Percentiles rank a stretch among this genome's conserved stretches.
Conservation (phyloP, 2,113 vertebrate genomes). For the Paracanthobrama guichenoti region DNA sequence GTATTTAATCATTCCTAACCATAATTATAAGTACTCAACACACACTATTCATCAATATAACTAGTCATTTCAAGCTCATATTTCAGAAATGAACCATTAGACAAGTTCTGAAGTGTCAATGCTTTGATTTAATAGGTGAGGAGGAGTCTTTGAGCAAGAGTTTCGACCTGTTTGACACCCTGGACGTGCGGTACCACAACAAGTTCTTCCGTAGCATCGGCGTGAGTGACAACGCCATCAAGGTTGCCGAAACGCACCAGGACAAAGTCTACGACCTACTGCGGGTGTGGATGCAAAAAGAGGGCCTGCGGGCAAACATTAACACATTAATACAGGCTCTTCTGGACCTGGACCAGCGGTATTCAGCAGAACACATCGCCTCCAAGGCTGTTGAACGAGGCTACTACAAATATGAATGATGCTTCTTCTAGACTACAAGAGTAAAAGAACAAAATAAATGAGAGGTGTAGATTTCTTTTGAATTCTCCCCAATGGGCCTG, state of each 20-base stretch:
- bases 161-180: conserved; percentile 76
- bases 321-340: conserved; percentile 73
- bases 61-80: not conserved
- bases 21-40: not conserved
- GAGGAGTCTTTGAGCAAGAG: conserved; percentile 76
- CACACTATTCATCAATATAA: not conserved
- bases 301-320: conserved; percentile 78
- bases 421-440: not conserved
- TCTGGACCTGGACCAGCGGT: conserved; percentile 75
- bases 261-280: conserved; percentile 80
- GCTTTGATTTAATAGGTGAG: conserved; percentile 62
- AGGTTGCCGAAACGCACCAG: conserved; percentile 66
- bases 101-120: not conserved
- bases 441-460: not conserved
- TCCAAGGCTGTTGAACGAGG: conserved; percentile 66
- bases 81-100: not conserved
- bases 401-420: conserved; percentile 72
- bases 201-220: conserved; percentile 78
- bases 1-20: not conserved
- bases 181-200: conserved; percentile 77
- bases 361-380: conserved; percentile 75
- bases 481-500: not conserved
- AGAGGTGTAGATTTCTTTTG: conserved; percentile 13
- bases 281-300: conserved; percentile 78
- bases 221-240: conserved; percentile 76